Conservation (phyloP, 64 coral and sea anemone species). For the Stichodactyla helianthus region DNA sequence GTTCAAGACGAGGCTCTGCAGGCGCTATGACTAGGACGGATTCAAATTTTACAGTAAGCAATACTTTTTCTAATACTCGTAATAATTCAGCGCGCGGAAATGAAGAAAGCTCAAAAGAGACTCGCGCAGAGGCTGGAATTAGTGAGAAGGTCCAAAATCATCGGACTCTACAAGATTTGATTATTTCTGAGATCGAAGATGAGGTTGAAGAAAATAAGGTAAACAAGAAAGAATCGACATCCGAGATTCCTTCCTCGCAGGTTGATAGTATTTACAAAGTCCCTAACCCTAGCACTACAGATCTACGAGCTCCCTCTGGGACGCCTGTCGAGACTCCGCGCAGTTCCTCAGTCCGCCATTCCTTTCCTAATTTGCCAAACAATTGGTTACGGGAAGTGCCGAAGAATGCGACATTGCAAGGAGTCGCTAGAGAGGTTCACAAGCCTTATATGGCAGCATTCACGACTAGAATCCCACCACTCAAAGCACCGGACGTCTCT, state of each 20-base stretch:
- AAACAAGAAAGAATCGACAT: neutral
- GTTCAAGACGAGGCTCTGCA: neutral
- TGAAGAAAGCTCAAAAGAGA: neutral
- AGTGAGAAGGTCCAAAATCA: neutral
- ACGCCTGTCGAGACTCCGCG: constrained; percentile 7
- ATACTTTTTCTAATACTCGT: neutral
- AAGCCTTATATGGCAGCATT: constrained; percentile 20
- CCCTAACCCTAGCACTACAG: neutral
- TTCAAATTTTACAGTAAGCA: neutral
- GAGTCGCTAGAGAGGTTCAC: neutral
- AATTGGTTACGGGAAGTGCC: neutral
- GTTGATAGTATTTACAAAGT: neutral
- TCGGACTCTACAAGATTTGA: constrained; percentile 10
- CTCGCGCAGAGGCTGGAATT: neutral
- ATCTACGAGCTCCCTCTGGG: constrained; percentile 1
- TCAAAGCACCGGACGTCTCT: neutral
- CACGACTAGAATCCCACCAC: constrained; percentile 10
- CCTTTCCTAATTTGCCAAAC: constrained; percentile 10
- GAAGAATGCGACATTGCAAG: neutral
- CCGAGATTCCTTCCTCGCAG: neutral
- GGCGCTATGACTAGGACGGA: neutral
- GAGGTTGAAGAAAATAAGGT: neutral
- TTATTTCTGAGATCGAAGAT: constrained; percentile 13
- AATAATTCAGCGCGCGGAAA: neutral
- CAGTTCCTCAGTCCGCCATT: neutral